Conservation (phyloP, 1,140 invertebrate genomes). For the Aphelenchoides fujianensis region DNA sequence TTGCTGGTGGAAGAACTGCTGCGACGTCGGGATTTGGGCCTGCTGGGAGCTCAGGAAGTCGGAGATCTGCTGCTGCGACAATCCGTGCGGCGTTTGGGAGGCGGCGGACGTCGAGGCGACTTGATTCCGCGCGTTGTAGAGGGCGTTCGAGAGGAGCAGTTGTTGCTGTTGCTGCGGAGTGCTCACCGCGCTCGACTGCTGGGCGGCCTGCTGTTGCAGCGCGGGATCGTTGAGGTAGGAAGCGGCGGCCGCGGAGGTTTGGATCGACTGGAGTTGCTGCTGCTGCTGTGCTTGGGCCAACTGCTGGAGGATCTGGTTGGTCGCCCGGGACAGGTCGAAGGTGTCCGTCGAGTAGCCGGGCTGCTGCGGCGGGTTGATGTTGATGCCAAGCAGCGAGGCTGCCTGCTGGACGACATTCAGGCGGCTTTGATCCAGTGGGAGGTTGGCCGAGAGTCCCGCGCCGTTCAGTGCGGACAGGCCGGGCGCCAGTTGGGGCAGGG, state of each 20-base stretch:
- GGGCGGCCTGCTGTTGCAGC: conserved; percentile 7
- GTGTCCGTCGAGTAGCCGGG: not conserved
- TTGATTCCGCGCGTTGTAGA: not conserved
- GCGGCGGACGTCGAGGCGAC: not conserved
- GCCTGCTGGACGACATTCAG: not conserved
- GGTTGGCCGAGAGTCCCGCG: not conserved
- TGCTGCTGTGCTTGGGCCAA: not conserved
- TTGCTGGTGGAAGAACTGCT: not conserved
- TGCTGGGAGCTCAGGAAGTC: not conserved
- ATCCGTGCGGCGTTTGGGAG: no score
- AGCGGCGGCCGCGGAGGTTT: not conserved
- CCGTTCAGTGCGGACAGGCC: not conserved
- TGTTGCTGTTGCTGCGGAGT: conserved; percentile 1
- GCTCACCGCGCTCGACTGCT: not conserved
- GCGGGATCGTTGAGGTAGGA: not conserved
- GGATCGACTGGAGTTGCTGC: not conserved
- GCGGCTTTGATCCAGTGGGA: not conserved
- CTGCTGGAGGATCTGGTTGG: not conserved
- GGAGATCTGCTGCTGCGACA: not conserved
- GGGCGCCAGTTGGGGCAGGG: not conserved
- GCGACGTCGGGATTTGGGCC: not conserved
- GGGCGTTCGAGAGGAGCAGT: not conserved
- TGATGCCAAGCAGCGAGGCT: not conserved
- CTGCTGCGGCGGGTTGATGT: not conserved
- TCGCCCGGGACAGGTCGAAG: not conserved